phyloP scores from a whole-genome alignment of 2,888 invertebrate genomes.

The Eretmocerus hayati region DNA sequence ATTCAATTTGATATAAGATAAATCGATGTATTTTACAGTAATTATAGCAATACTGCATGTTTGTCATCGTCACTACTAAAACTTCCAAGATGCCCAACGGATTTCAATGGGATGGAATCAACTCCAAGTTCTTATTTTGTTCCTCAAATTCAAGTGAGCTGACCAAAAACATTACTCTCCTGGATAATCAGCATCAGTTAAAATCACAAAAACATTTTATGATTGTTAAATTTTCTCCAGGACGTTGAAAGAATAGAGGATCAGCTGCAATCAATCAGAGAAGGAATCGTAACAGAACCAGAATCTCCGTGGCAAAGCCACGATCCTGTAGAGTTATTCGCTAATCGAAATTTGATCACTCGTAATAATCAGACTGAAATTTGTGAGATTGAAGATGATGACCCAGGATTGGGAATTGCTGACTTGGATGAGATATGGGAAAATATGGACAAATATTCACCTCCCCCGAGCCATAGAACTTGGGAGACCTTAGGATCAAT shows the following conservation, averaged over 20 bases:
- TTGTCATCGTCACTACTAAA: neutral
- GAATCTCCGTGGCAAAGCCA: conserved; percentile 24
- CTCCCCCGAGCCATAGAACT: conserved; percentile 28
- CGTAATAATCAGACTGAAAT: conserved; percentile 6
- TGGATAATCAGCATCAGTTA: neutral
- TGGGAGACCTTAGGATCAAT: conserved; percentile 40
- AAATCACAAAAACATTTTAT: neutral
- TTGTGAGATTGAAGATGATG: conserved; percentile 11
- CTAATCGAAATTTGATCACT: neutral
- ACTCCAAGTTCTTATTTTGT: conserved; percentile 24
- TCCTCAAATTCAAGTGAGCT: conserved; percentile 24
- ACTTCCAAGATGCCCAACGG: neutral
- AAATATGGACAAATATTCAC: conserved; percentile 16
- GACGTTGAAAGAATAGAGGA: conserved; percentile 10
- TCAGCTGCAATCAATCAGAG: conserved; percentile 13
- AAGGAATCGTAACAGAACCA: conserved; percentile 27
- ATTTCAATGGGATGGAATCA: conserved; percentile 8
- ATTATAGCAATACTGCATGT: too few species aligned
- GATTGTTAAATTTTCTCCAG: conserved; percentile 6
- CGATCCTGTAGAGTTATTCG: conserved; percentile 8
- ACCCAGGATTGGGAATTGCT: neutral
- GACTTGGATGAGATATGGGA: conserved; percentile 27
- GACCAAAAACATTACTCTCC: too few species aligned
- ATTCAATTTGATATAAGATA: too few species aligned
- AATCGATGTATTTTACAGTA: too few species aligned